Evolutionary conservation across 2,888 invertebrate genomes (phyloP), one percentile per base, ranked within the genome.

Genomic region (Oxystoma pomonae): DNA sequence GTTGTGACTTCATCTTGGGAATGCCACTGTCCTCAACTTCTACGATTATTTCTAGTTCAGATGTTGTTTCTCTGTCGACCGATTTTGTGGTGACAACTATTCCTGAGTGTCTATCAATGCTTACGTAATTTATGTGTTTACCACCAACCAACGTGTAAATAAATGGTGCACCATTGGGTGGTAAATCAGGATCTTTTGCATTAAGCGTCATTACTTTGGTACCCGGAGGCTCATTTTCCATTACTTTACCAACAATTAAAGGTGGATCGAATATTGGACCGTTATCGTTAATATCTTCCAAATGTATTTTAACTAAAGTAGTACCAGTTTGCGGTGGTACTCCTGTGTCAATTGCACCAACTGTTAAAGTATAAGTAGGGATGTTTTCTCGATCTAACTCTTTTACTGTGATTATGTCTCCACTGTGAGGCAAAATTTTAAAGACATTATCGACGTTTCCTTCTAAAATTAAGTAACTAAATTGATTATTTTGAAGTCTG

Each of bases 211-310:
- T 89, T 12, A 96, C 88, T 68, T 87, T 90, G 0, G 93, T 91
- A 64, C 90, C 91, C 0, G 91, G 86, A 0, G 91, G 91, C 77
- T 94, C 92, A 75, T 96, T 95, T 81, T 97, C 97, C 62, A 87
- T 85, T 0, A 97, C 88, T 68, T 89, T 87, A 0, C 94, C 96
- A 53, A 89, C 80, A 18, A 90, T 85, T 57, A n/a, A 9, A 1
- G 85, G 81, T 0, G 88, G 83, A 68, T 90, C 89, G 74, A 97
- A 94, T 49, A 87, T 81, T 0, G 96, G 97, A 0, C 93, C 94
- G 76, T 96, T 96, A 75, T 97, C 96, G 76, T 97, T 97, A n/a
- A 95, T 86, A 77, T 97, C 96, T 7, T 86, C 84, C 0, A 97
- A 77, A 20, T 87, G 85, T 60, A 97, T 89, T 76, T 87, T 89